These are phyloP conservation scores for Cosmopolites sordidus DNA, from an alignment of 2,888 invertebrate species.

Conservation along the genomic window DNA sequence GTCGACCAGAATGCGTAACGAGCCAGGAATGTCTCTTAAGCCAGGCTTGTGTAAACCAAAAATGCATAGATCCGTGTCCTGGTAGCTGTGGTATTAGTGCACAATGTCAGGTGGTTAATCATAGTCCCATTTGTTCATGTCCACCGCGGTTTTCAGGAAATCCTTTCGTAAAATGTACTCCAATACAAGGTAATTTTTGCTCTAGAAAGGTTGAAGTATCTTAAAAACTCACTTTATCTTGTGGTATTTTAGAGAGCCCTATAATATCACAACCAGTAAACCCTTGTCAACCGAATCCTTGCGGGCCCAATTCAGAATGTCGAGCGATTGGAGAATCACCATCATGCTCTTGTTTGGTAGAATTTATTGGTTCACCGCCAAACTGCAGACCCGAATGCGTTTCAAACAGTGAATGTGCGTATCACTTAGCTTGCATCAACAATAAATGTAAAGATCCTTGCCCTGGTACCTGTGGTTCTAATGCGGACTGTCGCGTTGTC, in stretches of 20 bases:
- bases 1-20: slow-evolving; percentile 71
- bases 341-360: slow-evolving; percentile 68
- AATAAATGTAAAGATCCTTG: slow-evolving; percentile 76
- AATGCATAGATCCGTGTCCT: slow-evolving; percentile 77
- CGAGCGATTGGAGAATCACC: slow-evolving; percentile 62
- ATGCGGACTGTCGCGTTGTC: slow-evolving; percentile 69
- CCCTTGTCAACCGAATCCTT: slow-evolving; percentile 75
- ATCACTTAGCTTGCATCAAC: slow-evolving; percentile 67
- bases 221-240: too few species aligned
- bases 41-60: slow-evolving; percentile 72
- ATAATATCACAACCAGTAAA: slow-evolving; percentile 49
- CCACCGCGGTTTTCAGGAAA: slow-evolving; percentile 64
- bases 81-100: slow-evolving; percentile 77
- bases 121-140: slow-evolving; percentile 77
- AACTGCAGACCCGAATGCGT: slow-evolving; percentile 78
- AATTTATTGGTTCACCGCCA: slow-evolving; percentile 66
- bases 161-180: slow-evolving; percentile 68
- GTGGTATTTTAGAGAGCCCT: slow-evolving; percentile 37
- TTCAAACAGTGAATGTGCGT: slow-evolving; percentile 69
- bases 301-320: slow-evolving; percentile 75
- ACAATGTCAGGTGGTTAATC: slow-evolving; percentile 71
- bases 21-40: slow-evolving; percentile 71
- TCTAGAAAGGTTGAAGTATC: too few species aligned
- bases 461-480: slow-evolving; percentile 64
- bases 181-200: slow-evolving; percentile 35